Percentiles rank a stretch among this genome's conserved stretches.
phyloP scores from a whole-genome alignment of 2,797 vertebrate genomes.

The Hoplostethus mediterraneus region DNA sequence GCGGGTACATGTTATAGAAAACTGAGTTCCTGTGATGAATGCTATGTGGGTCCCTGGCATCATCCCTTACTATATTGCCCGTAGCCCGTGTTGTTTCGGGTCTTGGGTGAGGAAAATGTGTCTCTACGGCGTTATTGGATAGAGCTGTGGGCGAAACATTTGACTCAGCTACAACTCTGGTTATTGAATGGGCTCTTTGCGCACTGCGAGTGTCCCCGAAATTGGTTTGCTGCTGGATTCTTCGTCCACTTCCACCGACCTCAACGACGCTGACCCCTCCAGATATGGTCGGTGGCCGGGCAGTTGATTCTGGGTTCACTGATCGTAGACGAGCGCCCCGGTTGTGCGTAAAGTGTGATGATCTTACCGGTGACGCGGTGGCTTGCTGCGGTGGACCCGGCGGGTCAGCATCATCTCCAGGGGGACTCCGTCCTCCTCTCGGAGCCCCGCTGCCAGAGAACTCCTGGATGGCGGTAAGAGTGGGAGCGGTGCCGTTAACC shows the following conservation, averaged over 20 bases:
- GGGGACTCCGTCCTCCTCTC: conserved; percentile 57
- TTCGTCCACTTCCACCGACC: background rate
- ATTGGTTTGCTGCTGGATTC: conserved; percentile 22
- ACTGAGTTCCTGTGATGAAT: conserved; percentile 80
- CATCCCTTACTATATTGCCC: conserved; percentile 44
- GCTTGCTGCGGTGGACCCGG: conserved; percentile 14
- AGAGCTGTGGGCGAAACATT: conserved; percentile 34
- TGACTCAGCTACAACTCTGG: conserved; percentile 28
- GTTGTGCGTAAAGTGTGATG: conserved; percentile 31
- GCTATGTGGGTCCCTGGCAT: conserved; percentile 69
- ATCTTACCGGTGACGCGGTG: background rate
- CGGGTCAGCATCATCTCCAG: conserved; percentile 28
- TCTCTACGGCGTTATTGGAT: conserved; percentile 64
- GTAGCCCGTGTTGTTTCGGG: conserved; percentile 14
- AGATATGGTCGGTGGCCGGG: conserved; percentile 22
- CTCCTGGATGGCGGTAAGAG: conserved; percentile 50
- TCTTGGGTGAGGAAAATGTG: conserved; percentile 34
- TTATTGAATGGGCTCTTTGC: conserved; percentile 12
- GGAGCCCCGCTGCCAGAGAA: conserved; percentile 79
- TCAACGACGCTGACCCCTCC: background rate
- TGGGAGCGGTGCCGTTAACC: conserved; percentile 37
- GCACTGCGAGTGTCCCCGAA: conserved; percentile 2
- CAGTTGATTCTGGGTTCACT: background rate
- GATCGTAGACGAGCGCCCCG: background rate
- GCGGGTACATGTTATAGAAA: conserved; percentile 78